Base-by-base conservation (phyloP, 2,888 invertebrate genomes). In the Amphipyra berbera region DNA sequence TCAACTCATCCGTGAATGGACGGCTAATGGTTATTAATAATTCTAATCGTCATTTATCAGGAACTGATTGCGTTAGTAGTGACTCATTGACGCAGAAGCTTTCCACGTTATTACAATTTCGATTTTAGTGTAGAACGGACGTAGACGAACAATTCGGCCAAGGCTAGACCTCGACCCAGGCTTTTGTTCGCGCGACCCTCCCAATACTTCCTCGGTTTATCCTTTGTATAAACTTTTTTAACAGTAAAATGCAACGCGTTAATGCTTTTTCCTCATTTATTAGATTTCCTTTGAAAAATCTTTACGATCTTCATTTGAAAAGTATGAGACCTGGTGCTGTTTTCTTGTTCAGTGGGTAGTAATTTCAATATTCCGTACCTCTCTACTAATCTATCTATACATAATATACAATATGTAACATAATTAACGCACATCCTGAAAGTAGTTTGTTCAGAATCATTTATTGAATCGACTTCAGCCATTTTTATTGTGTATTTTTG, bases 161-260 rank as follows among this genome's bases (percentile, higher is more conserved):
- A 94, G 94, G 93, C 84, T 84, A 89, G 82, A 82, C 88, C 90
- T 88, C 90, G 93, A 89, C 91, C 90, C 86, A 79, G 61, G 87
- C 89, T 87, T 91, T 92, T 91, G 88, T 90, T 83, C 79, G 56
- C 78, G 70, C 79, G 78, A 79, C 78, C 83, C 81, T 83, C 82
- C 84, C 84, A 85, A 85, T 88, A 87, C 84, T 87, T 86, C 79
- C 82, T 78, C 88, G 80, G 85, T 77, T 77, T 75, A 81, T 85
- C 83, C 84, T 88, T 87, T 88, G 85, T 82, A 79, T 76, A 76
- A 84, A 83, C 78, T 85, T 86, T 85, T 82, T 76, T 75, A 77
- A 72, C 61, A 63, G 33, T 47, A 48, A 57, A 57, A 62, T 69
- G 63, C 62, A 65, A 61, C 45, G 42, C 49, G 52, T 62, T 66